Percentiles rank a stretch among this genome's conserved stretches.
Conservation (phyloP, 2,797 vertebrate genomes). For the Setipinna tenuifilis region DNA sequence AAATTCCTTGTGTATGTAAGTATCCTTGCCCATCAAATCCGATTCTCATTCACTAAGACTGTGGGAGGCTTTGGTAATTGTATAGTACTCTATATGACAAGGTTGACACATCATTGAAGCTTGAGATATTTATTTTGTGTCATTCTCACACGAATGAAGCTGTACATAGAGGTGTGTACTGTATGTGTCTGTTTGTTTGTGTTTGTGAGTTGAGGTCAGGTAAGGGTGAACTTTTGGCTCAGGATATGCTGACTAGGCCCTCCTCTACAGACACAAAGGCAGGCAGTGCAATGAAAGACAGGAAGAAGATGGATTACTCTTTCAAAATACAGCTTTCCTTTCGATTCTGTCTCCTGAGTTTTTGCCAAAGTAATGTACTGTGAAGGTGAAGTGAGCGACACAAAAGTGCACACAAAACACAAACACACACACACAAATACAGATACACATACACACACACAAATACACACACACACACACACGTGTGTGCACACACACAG, state of each 20-base stretch:
- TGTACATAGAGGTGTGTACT: not conserved
- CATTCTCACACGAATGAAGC: too few relatives aligned
- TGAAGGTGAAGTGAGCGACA: conserved; percentile 9
- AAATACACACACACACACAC: not conserved
- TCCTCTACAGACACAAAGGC: not conserved
- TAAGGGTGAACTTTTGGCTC: not conserved
- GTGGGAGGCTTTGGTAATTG: too few relatives aligned
- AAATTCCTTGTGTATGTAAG: not conserved
- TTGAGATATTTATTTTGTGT: too few relatives aligned
- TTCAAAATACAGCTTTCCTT: not conserved
- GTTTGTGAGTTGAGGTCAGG: not conserved
- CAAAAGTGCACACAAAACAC: too few relatives aligned
- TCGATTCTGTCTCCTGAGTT: not conserved
- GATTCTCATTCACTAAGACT: too few relatives aligned
- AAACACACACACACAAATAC: not conserved
- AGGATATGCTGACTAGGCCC: not conserved
- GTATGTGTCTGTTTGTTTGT: not conserved
- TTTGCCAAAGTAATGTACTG: not conserved
- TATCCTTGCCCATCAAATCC: too few relatives aligned
- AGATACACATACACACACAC: not conserved
- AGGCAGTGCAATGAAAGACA: not conserved
- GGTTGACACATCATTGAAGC: too few relatives aligned
- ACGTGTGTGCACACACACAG: not conserved
- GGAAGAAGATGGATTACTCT: not conserved
- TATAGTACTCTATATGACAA: too few relatives aligned